A percentile compares a stretch with the other conserved stretches of the same genome.
phyloP scores from a whole-genome alignment of 1,140 invertebrate species.

The Linepithema humile region DNA sequence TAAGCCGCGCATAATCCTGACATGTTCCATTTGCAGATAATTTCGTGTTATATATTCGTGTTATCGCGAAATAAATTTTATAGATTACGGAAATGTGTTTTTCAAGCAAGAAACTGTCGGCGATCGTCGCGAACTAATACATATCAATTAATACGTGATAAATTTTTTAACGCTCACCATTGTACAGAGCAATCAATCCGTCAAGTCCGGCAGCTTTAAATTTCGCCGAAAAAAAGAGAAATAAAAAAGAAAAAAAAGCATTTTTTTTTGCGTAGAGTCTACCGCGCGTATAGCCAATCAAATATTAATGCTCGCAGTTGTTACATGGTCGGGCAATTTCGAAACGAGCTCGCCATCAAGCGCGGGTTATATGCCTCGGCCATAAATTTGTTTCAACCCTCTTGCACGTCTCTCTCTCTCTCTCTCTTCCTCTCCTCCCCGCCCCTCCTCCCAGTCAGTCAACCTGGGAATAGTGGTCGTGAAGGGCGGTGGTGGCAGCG shows the following conservation, averaged over 20 bases:
- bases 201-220: neutral
- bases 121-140: neutral
- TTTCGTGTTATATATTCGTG: too few relatives aligned
- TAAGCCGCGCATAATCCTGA: neutral
- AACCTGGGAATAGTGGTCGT: constrained; percentile 59
- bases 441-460: constrained; percentile 37
- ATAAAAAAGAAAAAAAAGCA: constrained; percentile 3
- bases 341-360: constrained; percentile 66
- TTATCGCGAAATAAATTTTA: neutral
- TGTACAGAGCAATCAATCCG: neutral
- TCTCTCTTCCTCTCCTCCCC: neutral
- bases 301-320: constrained; percentile 72
- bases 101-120: neutral
- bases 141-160: neutral
- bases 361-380: constrained; percentile 67
- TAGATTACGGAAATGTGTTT: neutral
- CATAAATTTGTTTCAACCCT: constrained; percentile 73
- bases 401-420: constrained; percentile 4
- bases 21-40: neutral
- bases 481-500: constrained; percentile 56
- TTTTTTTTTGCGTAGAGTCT: constrained; percentile 20
- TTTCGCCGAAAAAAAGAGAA: neutral
- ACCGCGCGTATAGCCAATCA: constrained; percentile 59
- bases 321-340: constrained; percentile 69
- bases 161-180: neutral